Evolutionary conservation across 2,797 vertebrate genomes (phyloP).

Genomic region (Antrozous pallidus): DNA sequence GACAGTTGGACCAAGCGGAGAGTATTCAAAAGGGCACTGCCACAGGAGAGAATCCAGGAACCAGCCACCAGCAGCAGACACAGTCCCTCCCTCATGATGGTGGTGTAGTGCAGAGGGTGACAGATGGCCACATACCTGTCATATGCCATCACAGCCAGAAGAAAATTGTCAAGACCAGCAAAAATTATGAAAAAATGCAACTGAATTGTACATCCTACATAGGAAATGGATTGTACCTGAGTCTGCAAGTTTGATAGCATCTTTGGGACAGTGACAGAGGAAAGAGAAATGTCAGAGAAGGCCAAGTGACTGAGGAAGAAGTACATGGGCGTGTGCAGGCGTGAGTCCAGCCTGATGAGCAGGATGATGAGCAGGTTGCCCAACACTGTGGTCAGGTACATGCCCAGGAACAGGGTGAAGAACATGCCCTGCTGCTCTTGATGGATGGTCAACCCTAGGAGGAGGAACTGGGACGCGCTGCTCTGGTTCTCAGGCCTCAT

Average conservation of each 20-base stretch:
- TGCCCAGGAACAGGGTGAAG: not conserved
- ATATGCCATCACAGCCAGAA: not conserved
- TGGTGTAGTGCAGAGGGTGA: not conserved
- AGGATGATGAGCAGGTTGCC: not conserved
- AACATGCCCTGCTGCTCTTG: not conserved
- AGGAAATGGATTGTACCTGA: not conserved
- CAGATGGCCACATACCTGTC: not conserved
- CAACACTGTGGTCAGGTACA: not conserved
- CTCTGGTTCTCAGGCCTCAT: not conserved
- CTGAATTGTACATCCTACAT: not conserved
- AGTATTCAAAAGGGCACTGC: constrained; percentile 50
- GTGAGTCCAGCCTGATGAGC: not conserved
- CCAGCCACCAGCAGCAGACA: constrained; percentile 33
- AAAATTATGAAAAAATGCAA: not conserved
- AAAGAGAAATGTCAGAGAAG: not conserved
- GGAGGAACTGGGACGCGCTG: not conserved
- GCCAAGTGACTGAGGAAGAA: constrained; percentile 42
- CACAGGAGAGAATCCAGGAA: constrained; percentile 42
- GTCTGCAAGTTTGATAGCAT: not conserved
- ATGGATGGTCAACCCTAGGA: accelerated
- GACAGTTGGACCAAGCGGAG: constrained; percentile 38
- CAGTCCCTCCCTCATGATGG: not conserved
- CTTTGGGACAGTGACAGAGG: not conserved
- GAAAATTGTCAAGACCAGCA: not conserved
- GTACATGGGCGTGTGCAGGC: constrained; percentile 32